phyloP scores from a whole-genome alignment of 2,797 vertebrate species.

The Takifugu rubripes region DNA sequence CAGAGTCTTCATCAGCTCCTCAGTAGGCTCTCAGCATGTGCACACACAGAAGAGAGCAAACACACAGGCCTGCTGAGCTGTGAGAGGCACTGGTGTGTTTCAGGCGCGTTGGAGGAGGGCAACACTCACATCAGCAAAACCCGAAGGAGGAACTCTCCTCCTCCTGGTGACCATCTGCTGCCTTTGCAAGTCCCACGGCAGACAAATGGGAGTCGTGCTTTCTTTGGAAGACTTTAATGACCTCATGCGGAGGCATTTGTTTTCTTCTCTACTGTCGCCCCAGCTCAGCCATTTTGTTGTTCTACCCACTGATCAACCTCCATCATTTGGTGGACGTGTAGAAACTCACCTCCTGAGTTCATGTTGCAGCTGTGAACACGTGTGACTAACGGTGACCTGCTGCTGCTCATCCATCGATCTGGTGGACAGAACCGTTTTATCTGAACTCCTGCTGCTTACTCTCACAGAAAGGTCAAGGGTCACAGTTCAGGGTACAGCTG shows the following conservation, averaged over 20 bases:
- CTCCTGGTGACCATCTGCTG: constrained; percentile 52
- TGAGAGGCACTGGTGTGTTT: too few species aligned
- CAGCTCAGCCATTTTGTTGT: constrained; percentile 27
- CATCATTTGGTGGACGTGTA: constrained; percentile 22
- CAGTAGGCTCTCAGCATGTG: too few species aligned
- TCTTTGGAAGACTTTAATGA: constrained; percentile 4
- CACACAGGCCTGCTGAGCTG: too few species aligned
- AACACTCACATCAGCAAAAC: too few species aligned
- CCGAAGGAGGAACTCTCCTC: constrained; percentile 1
- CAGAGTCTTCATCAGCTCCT: too few species aligned
- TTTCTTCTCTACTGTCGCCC: constrained; percentile 36
- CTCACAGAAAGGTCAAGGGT: constrained; percentile 29
- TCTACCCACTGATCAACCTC: constrained; percentile 1
- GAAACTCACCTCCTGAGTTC: too few species aligned
- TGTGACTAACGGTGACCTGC: background rate
- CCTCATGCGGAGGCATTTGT: constrained; percentile 40
- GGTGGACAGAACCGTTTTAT: constrained; percentile 27
- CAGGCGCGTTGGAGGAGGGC: constrained; percentile 6
- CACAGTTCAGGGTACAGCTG: constrained; percentile 17
- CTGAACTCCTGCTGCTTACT: constrained; percentile 8
- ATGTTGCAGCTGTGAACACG: too few species aligned
- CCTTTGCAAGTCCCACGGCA: constrained; percentile 2
- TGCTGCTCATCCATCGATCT: constrained; percentile 14
- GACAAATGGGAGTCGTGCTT: constrained; percentile 15
- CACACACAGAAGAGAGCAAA: too few species aligned